Evolutionary conservation across 2,797 vertebrate genomes (phyloP).

Genomic region (Staurois parvus): DNA sequence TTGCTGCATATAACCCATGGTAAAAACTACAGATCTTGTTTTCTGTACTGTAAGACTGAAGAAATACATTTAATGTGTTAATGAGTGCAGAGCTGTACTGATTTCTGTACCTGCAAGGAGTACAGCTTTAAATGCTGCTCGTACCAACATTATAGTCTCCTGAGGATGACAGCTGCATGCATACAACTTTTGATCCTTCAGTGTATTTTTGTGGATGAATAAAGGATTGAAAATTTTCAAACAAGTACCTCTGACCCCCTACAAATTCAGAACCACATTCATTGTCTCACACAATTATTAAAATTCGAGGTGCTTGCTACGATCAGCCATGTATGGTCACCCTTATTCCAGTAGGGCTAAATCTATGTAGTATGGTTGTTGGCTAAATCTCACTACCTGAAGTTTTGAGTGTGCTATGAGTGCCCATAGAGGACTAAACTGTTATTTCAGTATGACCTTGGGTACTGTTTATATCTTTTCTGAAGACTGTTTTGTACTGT

Average conservation of each 20-base stretch:
- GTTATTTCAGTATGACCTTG: background rate
- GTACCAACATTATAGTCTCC: background rate
- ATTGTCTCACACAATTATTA: background rate
- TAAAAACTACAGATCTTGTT: too few relatives aligned
- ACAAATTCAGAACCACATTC: background rate
- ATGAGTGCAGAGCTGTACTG: too few relatives aligned
- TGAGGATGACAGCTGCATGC: background rate
- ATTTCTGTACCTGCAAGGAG: too few relatives aligned
- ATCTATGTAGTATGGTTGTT: background rate
- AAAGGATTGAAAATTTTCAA: too few relatives aligned
- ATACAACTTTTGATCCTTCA: background rate
- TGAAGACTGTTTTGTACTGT: conserved; percentile 10
- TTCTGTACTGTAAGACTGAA: too few relatives aligned
- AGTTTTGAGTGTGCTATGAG: background rate
- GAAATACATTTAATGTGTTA: too few relatives aligned
- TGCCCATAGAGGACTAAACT: background rate
- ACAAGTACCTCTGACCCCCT: too few relatives aligned
- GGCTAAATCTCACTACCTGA: background rate
- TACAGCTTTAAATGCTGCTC: background rate
- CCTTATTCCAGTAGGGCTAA: too few relatives aligned
- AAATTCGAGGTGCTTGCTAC: too few relatives aligned
- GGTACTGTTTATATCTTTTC: background rate
- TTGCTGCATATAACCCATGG: too few relatives aligned
- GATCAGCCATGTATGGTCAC: background rate
- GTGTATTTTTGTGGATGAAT: too few relatives aligned